A percentile compares a stretch with the other conserved stretches of the same genome.
Conservation (phyloP, 1,140 invertebrate genomes). For the Drosophila navojoa region DNA sequence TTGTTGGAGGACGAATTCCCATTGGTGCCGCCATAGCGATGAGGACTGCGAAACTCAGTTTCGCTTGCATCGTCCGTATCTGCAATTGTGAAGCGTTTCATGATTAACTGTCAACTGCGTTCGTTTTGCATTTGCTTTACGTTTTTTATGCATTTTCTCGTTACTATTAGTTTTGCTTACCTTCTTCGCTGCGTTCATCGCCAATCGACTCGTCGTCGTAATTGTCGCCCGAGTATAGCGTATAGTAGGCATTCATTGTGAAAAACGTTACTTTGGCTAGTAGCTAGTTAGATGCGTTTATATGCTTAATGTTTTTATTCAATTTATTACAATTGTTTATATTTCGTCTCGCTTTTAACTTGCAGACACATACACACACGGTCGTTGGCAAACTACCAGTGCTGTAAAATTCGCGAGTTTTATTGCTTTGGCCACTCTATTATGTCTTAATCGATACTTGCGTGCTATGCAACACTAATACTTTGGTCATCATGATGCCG, state of each 20-base stretch:
- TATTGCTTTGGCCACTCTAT: constrained; percentile 3
- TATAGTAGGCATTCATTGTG: constrained; percentile 62
- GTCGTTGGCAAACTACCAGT: constrained; percentile 13
- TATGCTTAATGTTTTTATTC: neutral
- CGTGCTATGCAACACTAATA: neutral
- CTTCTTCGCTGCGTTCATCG: constrained; percentile 72
- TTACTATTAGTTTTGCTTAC: constrained; percentile 30
- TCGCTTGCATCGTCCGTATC: constrained; percentile 96
- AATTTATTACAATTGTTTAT: constrained; percentile 34
- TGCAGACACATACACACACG: constrained; percentile 29
- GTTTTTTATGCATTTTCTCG: neutral
- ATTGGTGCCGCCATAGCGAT: constrained; percentile 89
- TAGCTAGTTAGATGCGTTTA: constrained; percentile 4
- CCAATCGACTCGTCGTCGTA: constrained; percentile 74
- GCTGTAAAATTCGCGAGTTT: constrained; percentile 14
- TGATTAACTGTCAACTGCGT: constrained; percentile 21
- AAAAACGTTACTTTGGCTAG: neutral
- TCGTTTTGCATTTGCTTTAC: neutral
- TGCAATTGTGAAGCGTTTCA: constrained; percentile 82
- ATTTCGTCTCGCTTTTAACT: constrained; percentile 16
- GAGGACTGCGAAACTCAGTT: constrained; percentile 89
- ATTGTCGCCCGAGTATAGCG: constrained; percentile 55
- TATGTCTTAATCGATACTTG: neutral
- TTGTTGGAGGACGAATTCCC: constrained; percentile 44
- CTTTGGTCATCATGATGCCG: neutral